Percentiles rank a stretch among this genome's conserved stretches.
phyloP scores from a whole-genome alignment of 2,888 invertebrate species.

The Mythimna loreyi region DNA sequence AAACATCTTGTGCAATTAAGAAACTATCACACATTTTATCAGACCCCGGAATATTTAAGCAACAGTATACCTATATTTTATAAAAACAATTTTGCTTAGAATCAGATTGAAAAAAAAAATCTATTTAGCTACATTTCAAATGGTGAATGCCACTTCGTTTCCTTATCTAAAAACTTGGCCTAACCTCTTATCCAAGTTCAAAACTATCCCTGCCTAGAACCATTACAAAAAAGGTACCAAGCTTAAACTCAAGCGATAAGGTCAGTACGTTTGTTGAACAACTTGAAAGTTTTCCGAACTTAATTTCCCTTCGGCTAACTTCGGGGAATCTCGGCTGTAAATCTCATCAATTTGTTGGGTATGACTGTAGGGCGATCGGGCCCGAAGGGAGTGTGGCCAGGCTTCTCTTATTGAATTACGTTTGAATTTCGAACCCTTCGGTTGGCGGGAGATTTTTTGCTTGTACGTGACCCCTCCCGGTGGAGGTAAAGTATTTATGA shows the following conservation, averaged over 20 bases:
- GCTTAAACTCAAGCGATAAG: conserved; percentile 72
- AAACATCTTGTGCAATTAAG: too few relatives aligned
- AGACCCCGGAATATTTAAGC: too few relatives aligned
- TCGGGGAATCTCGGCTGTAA: conserved; percentile 83
- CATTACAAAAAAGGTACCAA: conserved; percentile 61
- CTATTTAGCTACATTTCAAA: not conserved
- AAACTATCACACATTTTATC: too few relatives aligned
- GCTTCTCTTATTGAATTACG: conserved; percentile 83
- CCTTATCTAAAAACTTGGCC: conserved; percentile 25
- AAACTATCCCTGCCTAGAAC: conserved; percentile 51
- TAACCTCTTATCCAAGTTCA: conserved; percentile 50
- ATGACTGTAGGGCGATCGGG: conserved; percentile 72
- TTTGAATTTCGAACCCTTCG: conserved; percentile 71
- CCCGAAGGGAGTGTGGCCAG: conserved; percentile 75
- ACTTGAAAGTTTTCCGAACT: conserved; percentile 81
- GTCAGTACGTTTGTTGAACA: conserved; percentile 74
- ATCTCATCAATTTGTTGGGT: conserved; percentile 87
- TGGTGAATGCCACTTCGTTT: not conserved
- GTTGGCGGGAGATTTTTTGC: conserved; percentile 65
- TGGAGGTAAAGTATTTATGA: conserved; percentile 72
- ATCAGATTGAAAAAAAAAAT: not conserved
- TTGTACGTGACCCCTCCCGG: conserved; percentile 68
- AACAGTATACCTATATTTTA: too few relatives aligned
- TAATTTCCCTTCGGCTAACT: conserved; percentile 87
- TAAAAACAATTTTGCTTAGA: not conserved